These are phyloP conservation scores for Griposia aprilina DNA, from an alignment of 2,888 invertebrate genomes.

Conservation along the genomic window DNA sequence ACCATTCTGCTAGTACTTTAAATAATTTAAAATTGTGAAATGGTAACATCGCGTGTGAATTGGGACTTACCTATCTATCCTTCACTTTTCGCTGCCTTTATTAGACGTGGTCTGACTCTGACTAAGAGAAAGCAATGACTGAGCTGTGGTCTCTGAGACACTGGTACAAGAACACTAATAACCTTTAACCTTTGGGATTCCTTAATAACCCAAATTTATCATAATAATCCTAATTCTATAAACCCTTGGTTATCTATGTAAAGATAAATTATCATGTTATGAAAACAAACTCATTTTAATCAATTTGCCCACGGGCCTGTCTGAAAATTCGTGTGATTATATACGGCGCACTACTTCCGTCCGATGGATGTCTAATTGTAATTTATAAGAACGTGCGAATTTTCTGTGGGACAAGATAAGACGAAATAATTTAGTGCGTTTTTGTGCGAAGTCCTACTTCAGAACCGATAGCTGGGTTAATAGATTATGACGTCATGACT, in stretches of 20 bases:
- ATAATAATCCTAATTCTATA: constrained; percentile 1
- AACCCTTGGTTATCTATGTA: constrained; percentile 12
- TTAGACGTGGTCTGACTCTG: too few species aligned
- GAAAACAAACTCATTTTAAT: constrained; percentile 26
- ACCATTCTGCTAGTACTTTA: not conserved
- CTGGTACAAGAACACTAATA: too few species aligned
- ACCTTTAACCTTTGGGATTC: too few species aligned
- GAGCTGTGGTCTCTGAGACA: too few species aligned
- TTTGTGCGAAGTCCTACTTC: not conserved
- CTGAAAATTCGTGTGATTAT: constrained; percentile 20
- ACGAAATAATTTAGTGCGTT: constrained; percentile 1
- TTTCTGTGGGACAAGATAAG: constrained; percentile 21
- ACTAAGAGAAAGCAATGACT: too few species aligned
- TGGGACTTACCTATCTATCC: too few species aligned
- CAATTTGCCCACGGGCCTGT: constrained; percentile 17
- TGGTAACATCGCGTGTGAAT: too few species aligned
- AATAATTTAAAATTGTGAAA: too few species aligned
- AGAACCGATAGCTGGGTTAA: not conserved
- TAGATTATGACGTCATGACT: not conserved
- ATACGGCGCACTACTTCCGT: constrained; percentile 33
- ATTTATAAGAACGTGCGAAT: not conserved
- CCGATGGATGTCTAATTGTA: constrained; percentile 1
- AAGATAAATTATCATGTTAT: constrained; percentile 28
- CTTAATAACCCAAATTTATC: not conserved
- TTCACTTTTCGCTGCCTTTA: too few species aligned